phyloP scores from a whole-genome alignment of 2,888 invertebrate species.

The Seira sanloemensis region DNA sequence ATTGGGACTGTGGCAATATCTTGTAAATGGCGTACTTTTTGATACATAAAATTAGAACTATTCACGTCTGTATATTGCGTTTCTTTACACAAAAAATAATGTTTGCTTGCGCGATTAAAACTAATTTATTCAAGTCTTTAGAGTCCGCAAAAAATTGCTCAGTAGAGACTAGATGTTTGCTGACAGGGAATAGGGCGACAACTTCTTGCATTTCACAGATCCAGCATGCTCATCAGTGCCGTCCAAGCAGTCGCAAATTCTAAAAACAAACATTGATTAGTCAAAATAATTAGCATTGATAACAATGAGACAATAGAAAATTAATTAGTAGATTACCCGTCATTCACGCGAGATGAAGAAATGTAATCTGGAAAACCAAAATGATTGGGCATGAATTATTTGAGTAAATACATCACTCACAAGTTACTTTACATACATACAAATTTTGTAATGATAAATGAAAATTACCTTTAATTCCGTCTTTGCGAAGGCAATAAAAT shows the following conservation, averaged over 20 bases:
- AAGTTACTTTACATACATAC: neutral
- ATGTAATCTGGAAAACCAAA: conserved; percentile 72
- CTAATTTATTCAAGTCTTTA: too few relatives aligned
- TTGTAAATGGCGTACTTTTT: too few relatives aligned
- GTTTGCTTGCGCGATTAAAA: too few relatives aligned
- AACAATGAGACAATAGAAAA: neutral
- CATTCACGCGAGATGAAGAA: conserved; percentile 76
- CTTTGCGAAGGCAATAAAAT: conserved; percentile 71
- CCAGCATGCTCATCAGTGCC: conserved; percentile 68
- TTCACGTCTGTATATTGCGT: too few relatives aligned
- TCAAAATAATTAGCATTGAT: neutral
- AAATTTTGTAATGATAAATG: neutral
- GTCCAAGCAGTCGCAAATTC: conserved; percentile 63
- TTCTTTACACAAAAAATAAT: too few relatives aligned
- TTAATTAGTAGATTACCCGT: conserved; percentile 74
- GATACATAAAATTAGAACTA: too few relatives aligned
- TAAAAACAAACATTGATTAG: conserved; percentile 11
- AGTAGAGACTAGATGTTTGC: neutral
- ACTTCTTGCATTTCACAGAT: conserved; percentile 29
- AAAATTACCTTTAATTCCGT: conserved; percentile 63
- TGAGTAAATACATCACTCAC: neutral
- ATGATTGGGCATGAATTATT: conserved; percentile 21
- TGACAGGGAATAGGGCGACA: neutral
- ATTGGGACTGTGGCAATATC: too few relatives aligned
- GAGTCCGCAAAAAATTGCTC: too few relatives aligned